These are phyloP conservation scores for Brachylomia viminalis DNA, from an alignment of 2,888 invertebrate species.

Conservation along the genomic window DNA sequence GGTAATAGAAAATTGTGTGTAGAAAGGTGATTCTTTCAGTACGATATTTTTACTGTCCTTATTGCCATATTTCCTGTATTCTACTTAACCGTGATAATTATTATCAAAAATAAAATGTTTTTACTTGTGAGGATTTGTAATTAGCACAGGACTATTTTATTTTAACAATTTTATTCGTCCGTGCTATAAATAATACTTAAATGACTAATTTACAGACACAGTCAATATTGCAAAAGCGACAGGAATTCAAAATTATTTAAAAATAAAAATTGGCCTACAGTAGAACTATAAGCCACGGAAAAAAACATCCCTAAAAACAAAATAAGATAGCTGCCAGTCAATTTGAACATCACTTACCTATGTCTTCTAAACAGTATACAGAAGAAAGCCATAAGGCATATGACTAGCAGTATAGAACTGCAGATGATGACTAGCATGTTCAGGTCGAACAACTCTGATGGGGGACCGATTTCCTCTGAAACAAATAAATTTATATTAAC, in stretches of 20 bases:
- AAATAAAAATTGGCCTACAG: no score
- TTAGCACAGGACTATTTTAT: not conserved
- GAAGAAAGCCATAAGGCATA: slow-evolving; percentile 86
- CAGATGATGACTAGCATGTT: slow-evolving; percentile 89
- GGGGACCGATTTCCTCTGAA: slow-evolving; percentile 88
- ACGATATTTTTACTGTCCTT: not conserved
- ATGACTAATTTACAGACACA: not conserved
- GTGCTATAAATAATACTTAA: not conserved
- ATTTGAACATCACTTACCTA: slow-evolving; percentile 75
- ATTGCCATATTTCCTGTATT: not conserved
- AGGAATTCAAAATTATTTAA: not conserved
- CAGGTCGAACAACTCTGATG: slow-evolving; percentile 85
- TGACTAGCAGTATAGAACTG: slow-evolving; percentile 85
- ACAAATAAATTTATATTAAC: slow-evolving; percentile 48
- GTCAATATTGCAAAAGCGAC: not conserved
- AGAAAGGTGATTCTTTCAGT: not conserved
- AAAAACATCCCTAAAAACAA: not conserved
- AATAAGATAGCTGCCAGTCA: not conserved
- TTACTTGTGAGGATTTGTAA: not conserved
- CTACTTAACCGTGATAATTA: not conserved
- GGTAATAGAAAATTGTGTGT: not conserved
- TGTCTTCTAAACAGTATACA: slow-evolving; percentile 86
- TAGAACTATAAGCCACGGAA: not conserved
- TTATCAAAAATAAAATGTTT: not conserved
- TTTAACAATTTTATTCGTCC: not conserved